Conservation (phyloP, 2,888 invertebrate species). For the Himalopsyche japonica region DNA sequence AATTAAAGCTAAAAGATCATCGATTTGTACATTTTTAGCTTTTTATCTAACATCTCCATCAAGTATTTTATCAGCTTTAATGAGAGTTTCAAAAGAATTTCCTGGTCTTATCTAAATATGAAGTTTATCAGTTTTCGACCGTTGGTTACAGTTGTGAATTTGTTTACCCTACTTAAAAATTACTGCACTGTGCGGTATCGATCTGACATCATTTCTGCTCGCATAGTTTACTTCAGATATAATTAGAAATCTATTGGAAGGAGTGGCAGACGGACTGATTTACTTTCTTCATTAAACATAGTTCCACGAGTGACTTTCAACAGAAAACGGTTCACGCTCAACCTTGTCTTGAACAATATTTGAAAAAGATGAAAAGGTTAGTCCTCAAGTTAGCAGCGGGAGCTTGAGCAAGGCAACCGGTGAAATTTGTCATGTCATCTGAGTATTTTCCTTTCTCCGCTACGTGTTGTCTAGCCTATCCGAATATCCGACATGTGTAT, state of each 20-base stretch:
- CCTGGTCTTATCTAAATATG: not conserved
- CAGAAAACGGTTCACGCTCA: no score
- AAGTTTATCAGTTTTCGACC: not conserved
- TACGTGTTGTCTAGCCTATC: no score
- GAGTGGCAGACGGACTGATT: slow-evolving; percentile 30
- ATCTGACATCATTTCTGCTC: not conserved
- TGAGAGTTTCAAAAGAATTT: not conserved
- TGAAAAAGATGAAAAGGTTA: no score
- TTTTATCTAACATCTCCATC: no score
- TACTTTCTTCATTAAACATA: not conserved
- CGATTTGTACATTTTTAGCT: no score
- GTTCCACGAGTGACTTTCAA: not conserved
- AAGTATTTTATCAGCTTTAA: not conserved
- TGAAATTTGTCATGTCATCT: no score
- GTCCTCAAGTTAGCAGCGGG: no score
- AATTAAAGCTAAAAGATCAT: no score
- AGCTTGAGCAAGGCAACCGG: no score
- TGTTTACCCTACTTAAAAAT: not conserved
- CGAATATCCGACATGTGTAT: no score
- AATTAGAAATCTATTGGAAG: slow-evolving; percentile 22
- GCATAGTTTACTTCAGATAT: not conserved
- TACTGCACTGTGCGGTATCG: not conserved
- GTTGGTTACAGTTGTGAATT: not conserved
- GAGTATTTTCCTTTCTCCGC: no score
- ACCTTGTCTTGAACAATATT: no score